These are phyloP conservation scores for Watsonalla binaria DNA, from an alignment of 2,888 invertebrate genomes.

Conservation along the genomic window DNA sequence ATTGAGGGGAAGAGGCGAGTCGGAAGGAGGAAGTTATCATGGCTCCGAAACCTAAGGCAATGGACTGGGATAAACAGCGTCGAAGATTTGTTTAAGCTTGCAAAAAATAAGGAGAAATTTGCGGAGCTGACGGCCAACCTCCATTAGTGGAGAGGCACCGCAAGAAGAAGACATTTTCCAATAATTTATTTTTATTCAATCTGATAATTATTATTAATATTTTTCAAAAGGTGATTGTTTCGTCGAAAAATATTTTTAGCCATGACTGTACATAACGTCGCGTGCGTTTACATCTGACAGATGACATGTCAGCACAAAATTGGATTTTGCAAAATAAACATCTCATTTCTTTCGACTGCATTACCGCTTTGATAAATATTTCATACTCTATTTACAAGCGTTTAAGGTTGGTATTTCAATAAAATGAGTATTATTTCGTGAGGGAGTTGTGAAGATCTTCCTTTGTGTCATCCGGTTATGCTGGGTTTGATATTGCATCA, in stretches of 20 bases:
- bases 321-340: slow-evolving; percentile 76
- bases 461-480: background rate
- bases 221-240: no score
- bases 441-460: background rate
- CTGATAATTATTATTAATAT: no score
- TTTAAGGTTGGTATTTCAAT: slow-evolving; percentile 2
- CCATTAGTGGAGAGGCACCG: no score
- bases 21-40: no score
- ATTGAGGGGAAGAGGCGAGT: no score
- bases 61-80: no score
- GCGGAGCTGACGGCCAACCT: no score
- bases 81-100: no score
- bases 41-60: no score
- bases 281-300: slow-evolving; percentile 62
- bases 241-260: slow-evolving; percentile 15
- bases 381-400: slow-evolving; percentile 15
- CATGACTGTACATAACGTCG: slow-evolving; percentile 48
- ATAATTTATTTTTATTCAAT: no score
- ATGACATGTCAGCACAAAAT: slow-evolving; percentile 75
- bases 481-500: background rate
- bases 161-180: no score
- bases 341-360: slow-evolving; percentile 40
- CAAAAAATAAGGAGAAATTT: no score
- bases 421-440: background rate
- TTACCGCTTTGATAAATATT: slow-evolving; percentile 11